These are phyloP conservation scores for Perca flavescens DNA, from an alignment of 2,113 vertebrate genomes.

Conservation along the genomic window DNA sequence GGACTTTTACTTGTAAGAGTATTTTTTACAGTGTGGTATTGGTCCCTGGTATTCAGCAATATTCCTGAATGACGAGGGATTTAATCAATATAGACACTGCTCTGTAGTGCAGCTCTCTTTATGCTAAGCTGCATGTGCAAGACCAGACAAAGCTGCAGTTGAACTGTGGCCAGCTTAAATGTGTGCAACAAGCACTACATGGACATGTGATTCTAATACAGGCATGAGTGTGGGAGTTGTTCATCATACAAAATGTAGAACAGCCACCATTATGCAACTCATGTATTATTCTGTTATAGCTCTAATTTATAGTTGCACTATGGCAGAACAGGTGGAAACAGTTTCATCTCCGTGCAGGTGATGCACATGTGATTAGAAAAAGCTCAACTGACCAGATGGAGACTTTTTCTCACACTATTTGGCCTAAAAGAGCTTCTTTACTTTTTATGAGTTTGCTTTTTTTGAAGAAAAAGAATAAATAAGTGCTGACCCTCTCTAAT, in stretches of 20 bases:
- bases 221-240: conserved; percentile 9
- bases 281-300: background rate
- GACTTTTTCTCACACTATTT: no score
- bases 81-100: background rate
- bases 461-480: background rate
- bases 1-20: no score
- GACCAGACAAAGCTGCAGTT: background rate
- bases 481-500: conserved; percentile 90
- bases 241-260: conserved; percentile 6
- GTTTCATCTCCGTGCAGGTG: background rate
- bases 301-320: background rate
- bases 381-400: background rate
- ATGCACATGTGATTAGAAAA: background rate
- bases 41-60: background rate
- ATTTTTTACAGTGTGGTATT: no score
- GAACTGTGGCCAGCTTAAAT: background rate
- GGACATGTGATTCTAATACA: background rate
- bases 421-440: no score
- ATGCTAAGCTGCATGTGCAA: background rate
- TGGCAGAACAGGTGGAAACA: background rate
- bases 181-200: background rate
- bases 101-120: background rate
- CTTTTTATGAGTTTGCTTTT: no score
- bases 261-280: background rate
- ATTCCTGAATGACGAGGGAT: background rate